Conservation (phyloP, 1,140 invertebrate species). For the Bicyclus anynana region DNA sequence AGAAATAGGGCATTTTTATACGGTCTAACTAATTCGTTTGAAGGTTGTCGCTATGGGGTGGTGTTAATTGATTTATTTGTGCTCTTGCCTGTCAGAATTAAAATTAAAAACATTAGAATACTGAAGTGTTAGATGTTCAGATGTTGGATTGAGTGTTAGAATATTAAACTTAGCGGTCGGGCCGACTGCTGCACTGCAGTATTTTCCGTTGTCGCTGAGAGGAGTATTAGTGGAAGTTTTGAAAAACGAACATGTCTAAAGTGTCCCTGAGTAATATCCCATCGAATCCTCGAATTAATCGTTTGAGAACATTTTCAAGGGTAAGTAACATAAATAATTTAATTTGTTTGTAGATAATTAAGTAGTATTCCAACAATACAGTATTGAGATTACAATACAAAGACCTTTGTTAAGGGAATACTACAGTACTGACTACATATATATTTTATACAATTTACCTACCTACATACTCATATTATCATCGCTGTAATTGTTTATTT, state of each 20-base stretch:
- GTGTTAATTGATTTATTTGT: conserved; percentile 37
- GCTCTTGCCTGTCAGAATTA: conserved; percentile 42
- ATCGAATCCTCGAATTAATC: conserved; percentile 66
- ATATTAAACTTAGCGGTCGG: conserved; percentile 14
- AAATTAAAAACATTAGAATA: conserved; percentile 21
- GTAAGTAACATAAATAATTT: conserved; percentile 44
- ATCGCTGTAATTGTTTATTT: neutral
- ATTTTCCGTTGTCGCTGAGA: conserved; percentile 11
- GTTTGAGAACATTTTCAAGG: conserved; percentile 66
- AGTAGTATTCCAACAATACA: neutral
- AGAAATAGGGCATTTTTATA: conserved; percentile 17
- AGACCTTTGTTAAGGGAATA: conserved; percentile 12
- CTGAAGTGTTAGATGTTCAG: conserved; percentile 35
- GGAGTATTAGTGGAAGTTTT: neutral
- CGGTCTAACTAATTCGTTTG: neutral
- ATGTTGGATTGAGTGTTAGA: conserved; percentile 42
- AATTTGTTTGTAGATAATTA: neutral
- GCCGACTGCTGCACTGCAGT: conserved; percentile 25
- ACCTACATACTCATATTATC: neutral
- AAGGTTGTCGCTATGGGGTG: conserved; percentile 38
- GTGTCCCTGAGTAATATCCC: conserved; percentile 67
- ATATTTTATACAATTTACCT: neutral
- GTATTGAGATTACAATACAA: conserved; percentile 13
- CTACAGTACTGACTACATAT: too few species aligned
- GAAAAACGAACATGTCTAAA: conserved; percentile 56